Evolutionary conservation across 2,797 vertebrate species (phyloP).

Genomic region (Bovichtus diacanthus): DNA sequence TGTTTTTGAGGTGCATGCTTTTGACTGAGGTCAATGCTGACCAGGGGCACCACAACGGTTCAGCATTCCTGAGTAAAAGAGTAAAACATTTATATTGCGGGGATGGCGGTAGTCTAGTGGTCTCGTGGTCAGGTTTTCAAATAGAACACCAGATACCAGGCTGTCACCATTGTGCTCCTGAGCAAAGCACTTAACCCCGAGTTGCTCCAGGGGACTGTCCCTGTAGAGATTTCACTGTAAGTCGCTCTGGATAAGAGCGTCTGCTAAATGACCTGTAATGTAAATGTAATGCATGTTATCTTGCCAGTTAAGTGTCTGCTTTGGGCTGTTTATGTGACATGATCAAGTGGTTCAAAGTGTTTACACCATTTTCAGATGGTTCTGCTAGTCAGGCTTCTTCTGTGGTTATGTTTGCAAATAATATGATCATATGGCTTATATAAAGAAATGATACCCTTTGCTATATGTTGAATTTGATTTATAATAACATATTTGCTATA

Average conservation of each 20-base stretch:
- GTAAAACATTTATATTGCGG: background rate
- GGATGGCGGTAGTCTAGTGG: no score
- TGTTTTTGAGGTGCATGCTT: background rate
- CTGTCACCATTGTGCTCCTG: no score
- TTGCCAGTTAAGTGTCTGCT: background rate
- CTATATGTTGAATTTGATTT: background rate
- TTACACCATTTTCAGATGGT: background rate
- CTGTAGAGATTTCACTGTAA: no score
- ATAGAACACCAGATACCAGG: no score
- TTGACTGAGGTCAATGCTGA: conserved; percentile 1
- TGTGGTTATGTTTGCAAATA: conserved; percentile 2
- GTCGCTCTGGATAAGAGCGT: no score
- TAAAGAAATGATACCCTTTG: background rate
- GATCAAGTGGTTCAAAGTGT: conserved; percentile 2
- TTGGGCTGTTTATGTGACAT: conserved; percentile 11
- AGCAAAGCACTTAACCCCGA: no score
- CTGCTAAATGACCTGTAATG: no score
- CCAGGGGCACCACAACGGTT: background rate
- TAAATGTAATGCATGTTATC: no score
- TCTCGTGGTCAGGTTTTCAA: no score
- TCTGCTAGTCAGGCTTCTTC: background rate
- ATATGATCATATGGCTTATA: conserved; percentile 1
- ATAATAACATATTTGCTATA: background rate
- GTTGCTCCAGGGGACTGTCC: no score
- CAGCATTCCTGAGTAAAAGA: background rate